Conservation (phyloP, 37 sponge, comb jelly and placozoan species). For the Aplysina aerophoba region DNA sequence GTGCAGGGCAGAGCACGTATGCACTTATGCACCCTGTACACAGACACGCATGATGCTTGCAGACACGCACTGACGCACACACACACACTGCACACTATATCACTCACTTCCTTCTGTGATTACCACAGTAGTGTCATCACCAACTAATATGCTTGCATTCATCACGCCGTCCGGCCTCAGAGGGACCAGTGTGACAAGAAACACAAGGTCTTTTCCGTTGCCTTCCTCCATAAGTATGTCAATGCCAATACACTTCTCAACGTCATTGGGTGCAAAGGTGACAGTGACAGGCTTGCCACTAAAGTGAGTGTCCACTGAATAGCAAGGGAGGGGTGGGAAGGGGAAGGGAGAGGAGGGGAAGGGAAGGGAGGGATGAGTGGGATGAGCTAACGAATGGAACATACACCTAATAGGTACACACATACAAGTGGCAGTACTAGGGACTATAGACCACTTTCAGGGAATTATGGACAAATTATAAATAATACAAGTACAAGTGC, state of each 20-base stretch:
- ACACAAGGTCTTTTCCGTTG: not conserved
- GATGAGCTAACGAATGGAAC: too few relatives aligned
- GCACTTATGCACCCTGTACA: not conserved
- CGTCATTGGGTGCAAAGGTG: not conserved
- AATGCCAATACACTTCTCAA: not conserved
- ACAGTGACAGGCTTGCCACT: not conserved
- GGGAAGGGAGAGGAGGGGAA: too few relatives aligned
- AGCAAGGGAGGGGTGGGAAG: too few relatives aligned
- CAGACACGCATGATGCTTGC: not conserved
- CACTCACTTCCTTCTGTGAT: conserved; percentile 1
- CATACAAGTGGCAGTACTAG: too few relatives aligned
- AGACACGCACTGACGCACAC: not conserved
- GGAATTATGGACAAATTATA: too few relatives aligned
- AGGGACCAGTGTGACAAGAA: not conserved
- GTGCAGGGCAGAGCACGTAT: not conserved
- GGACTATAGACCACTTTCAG: too few relatives aligned
- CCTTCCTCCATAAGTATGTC: not conserved
- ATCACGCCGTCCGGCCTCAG: not conserved
- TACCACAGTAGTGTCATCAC: conserved; percentile 21
- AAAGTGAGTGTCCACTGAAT: not conserved
- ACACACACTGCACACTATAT: not conserved
- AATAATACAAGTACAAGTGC: too few relatives aligned
- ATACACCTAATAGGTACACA: too few relatives aligned
- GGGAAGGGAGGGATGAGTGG: too few relatives aligned
- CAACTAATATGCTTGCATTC: not conserved